These are phyloP conservation scores for Maccullochella peelii DNA, from an alignment of 2,113 vertebrate species.

Conservation along the genomic window DNA sequence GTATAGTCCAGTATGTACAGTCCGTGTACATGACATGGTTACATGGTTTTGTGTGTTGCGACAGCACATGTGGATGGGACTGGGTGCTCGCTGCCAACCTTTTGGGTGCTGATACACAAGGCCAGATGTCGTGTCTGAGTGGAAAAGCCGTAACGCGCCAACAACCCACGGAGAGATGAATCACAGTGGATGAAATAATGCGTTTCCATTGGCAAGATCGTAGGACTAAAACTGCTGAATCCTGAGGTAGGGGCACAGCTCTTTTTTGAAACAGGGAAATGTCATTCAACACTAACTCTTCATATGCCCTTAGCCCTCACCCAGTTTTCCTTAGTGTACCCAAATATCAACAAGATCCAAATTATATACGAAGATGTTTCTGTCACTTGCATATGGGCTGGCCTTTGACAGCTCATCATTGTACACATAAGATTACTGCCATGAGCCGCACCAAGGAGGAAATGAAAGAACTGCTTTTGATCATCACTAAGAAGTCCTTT, in stretches of 20 bases:
- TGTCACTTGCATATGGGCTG: background rate
- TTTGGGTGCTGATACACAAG: constrained; percentile 38
- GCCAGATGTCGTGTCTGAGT: constrained; percentile 21
- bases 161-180: constrained; percentile 63
- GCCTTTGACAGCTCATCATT: background rate
- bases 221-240: background rate
- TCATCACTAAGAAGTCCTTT: background rate
- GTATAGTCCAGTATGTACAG: too few relatives aligned
- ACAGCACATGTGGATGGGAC: constrained; percentile 27
- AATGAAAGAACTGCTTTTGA: background rate
- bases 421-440: background rate
- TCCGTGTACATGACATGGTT: background rate
- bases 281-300: background rate
- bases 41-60: constrained; percentile 19
- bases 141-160: constrained; percentile 30
- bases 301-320: background rate
- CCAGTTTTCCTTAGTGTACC: background rate
- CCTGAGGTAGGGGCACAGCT: constrained; percentile 11
- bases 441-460: background rate
- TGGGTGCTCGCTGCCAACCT: background rate
- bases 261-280: background rate
- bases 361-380: background rate
- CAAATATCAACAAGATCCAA: background rate
- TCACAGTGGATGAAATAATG: constrained; percentile 43
- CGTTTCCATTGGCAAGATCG: constrained; percentile 37